A percentile compares a stretch with the other conserved stretches of the same genome.
phyloP scores from a whole-genome alignment of 1,140 invertebrate species.

The Hyposmocoma kahamanoa region DNA sequence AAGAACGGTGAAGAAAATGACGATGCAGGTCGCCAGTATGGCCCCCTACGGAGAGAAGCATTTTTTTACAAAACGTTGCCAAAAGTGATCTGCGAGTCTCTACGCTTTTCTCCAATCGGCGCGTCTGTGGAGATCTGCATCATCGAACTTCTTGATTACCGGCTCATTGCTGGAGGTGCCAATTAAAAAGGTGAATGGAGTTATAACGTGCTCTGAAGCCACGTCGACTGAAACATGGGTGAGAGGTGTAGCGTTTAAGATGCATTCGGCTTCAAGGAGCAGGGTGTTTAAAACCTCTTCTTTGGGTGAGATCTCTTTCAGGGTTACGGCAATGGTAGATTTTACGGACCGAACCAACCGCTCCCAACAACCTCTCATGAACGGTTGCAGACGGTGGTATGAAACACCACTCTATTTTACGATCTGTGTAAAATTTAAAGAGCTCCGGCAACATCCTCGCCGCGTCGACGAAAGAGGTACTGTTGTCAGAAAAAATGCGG shows the following conservation, averaged over 20 bases:
- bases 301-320: not conserved
- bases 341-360: conserved; percentile 9
- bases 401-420: conserved; percentile 11
- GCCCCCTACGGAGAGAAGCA: too few species aligned
- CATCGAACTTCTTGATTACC: too few species aligned
- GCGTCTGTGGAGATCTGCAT: too few species aligned
- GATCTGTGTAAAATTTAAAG: conserved; percentile 7
- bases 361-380: conserved; percentile 18
- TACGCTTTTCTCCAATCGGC: too few species aligned
- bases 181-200: conserved; percentile 7
- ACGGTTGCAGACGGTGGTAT: conserved; percentile 14
- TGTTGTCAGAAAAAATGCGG: conserved; percentile 28
- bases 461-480: conserved; percentile 32
- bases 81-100: too few species aligned
- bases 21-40: too few species aligned
- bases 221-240: conserved; percentile 17
- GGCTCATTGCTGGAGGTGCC: too few species aligned
- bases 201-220: not conserved
- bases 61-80: too few species aligned
- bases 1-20: too few species aligned
- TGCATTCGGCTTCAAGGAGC: conserved; percentile 6
- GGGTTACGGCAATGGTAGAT: conserved; percentile 2
- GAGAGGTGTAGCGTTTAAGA: conserved; percentile 9
- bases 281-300: conserved; percentile 3
- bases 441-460: conserved; percentile 14